phyloP scores from a whole-genome alignment of 1,140 invertebrate genomes.

The Nylanderia fulva region DNA sequence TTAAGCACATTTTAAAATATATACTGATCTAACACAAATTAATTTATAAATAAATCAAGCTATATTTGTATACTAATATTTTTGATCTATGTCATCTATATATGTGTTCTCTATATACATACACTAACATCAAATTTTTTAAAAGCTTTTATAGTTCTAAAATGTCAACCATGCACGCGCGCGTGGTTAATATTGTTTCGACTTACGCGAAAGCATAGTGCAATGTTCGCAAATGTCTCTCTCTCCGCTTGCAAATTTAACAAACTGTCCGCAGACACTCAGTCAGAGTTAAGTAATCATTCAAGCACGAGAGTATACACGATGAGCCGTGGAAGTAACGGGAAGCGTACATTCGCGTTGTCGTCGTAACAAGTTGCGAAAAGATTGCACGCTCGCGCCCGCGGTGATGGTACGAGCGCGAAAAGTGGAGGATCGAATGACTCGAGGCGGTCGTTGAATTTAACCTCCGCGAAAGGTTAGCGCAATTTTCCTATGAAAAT shows the following conservation, averaged over 20 bases:
- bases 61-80: not conserved
- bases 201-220: not conserved
- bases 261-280: not conserved
- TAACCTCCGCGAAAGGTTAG: constrained; percentile 51
- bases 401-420: constrained; percentile 33
- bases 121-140: not conserved
- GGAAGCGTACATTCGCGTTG: constrained; percentile 30
- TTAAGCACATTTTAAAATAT: not conserved
- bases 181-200: not conserved
- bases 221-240: not conserved
- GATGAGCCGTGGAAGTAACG: constrained; percentile 26
- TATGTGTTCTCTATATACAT: not conserved
- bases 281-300: constrained; percentile 36
- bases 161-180: not conserved
- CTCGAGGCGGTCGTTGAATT: constrained; percentile 43
- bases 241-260: constrained; percentile 8
- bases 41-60: not conserved
- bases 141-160: not conserved
- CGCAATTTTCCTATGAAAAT: constrained; percentile 67
- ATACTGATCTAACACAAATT: not conserved
- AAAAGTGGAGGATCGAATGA: constrained; percentile 42
- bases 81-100: no score
- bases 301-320: not conserved
- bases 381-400: constrained; percentile 40
- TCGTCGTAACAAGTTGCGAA: constrained; percentile 54